phyloP scores from a whole-genome alignment of 23 tunicate species.

The Botrylloides violaceus region DNA sequence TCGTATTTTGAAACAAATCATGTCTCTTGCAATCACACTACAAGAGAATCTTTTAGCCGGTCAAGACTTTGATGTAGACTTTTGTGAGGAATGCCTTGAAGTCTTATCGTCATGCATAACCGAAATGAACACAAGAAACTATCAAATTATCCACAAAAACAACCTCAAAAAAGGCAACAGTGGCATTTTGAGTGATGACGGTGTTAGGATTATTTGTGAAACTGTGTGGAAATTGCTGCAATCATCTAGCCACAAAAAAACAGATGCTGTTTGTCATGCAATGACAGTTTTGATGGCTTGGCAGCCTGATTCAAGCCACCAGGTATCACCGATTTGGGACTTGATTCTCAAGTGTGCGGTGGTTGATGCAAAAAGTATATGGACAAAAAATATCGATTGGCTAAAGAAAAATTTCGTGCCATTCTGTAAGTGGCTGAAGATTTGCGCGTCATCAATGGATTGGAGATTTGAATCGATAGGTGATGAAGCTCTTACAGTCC shows the following conservation, averaged over 20 bases:
- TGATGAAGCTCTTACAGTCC: neutral
- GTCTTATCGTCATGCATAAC: neutral
- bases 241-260: too few relatives aligned
- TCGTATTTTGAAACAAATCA: slow-evolving; percentile 10
- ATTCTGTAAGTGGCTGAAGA: neutral
- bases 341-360: neutral
- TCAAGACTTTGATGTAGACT: neutral
- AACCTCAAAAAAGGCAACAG: too few relatives aligned
- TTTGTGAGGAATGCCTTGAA: neutral
- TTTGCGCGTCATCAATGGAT: neutral
- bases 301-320: neutral
- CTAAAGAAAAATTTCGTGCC: neutral
- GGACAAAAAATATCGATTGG: neutral
- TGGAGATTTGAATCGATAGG: neutral
- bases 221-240: too few relatives aligned
- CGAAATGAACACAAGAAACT: neutral
- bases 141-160: too few relatives aligned
- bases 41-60: neutral
- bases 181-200: too few relatives aligned
- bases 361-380: neutral
- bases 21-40: slow-evolving; percentile 4
- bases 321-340: neutral
- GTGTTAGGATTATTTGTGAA: too few relatives aligned
- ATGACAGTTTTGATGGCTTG: neutral
- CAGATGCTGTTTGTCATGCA: neutral